Evolutionary conservation across 2,888 invertebrate species (phyloP), one percentile per base, ranked within the genome.

Genomic region (Amblyjoppa proteus): DNA sequence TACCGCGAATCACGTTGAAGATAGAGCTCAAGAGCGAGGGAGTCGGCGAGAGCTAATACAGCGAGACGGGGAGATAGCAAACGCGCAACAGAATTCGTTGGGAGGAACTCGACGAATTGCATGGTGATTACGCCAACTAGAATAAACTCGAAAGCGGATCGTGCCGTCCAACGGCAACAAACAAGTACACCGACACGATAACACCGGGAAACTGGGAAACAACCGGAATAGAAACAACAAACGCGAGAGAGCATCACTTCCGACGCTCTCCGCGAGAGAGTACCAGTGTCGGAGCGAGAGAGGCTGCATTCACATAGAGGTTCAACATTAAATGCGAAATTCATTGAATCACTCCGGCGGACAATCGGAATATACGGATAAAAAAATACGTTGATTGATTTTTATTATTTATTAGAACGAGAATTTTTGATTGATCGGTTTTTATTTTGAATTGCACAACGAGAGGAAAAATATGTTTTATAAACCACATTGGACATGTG

Each of bases 41-140:
- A 56, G 68, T 31, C 16, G 20, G 20, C 3, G 20, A 25, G 25
- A 25, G 3, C 20, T 51, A 69, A n/a, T 28, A 64, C 51, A 77
- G 53, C 34, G 20, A 61, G 69, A 64, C 20, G 58, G 34, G 68
- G 53, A 71, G 70, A 76, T 71, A 28, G 77, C 45, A 28, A 68
- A 20, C 66, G 13, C 51, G 16, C 71, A 56, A 71, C 69, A 69
- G 70, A 56, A 53, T 85, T 31, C 64, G 16, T 49, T 16, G 45
- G 45, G 16, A 16, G 45, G 16, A 4, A 16, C 16, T 64, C 68
- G 64, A 49, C 74, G 85, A 75, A 79, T 79, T 71, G 70, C 82
- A 71, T 79, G 82, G 79, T 82, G 85, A 85, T 85, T 85, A 85
- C 78, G 69, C 66, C 53, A 78, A 77, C 75, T 81, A 75, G 69